These are phyloP conservation scores for Hydractinia symbiolongicarpus DNA, from an alignment of 30 jellyfish, hydroid and myxozoan genomes.

Conservation along the genomic window DNA sequence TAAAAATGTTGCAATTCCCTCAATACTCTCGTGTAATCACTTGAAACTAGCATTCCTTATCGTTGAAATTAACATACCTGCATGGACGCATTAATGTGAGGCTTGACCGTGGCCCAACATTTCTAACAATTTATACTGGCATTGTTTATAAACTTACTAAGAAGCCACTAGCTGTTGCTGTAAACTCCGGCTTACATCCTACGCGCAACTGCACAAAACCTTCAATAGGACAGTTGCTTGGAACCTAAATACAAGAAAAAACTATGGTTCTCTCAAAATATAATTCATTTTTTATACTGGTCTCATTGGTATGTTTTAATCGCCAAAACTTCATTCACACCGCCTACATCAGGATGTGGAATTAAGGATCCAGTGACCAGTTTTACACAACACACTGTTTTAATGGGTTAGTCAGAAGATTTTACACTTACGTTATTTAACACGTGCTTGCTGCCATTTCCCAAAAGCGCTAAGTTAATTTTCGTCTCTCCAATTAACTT, in stretches of 20 bases:
- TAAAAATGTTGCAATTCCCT: too few relatives aligned
- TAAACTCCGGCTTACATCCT: conserved; percentile 81
- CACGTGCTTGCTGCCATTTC: conserved; percentile 52
- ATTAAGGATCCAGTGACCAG: too few relatives aligned
- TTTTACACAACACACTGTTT: too few relatives aligned
- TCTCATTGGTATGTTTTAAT: not conserved
- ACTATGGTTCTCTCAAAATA: not conserved
- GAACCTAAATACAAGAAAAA: conserved; percentile 56
- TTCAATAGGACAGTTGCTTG: conserved; percentile 95
- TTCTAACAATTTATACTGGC: too few relatives aligned
- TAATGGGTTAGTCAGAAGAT: too few relatives aligned
- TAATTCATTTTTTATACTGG: not conserved
- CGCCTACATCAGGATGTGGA: not conserved
- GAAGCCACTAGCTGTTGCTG: conserved; percentile 92
- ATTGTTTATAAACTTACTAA: conserved; percentile 44
- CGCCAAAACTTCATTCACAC: not conserved
- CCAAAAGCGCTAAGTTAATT: conserved; percentile 38
- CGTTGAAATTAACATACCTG: too few relatives aligned
- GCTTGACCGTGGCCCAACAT: too few relatives aligned
- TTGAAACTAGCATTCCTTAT: too few relatives aligned
- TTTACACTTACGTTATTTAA: not conserved
- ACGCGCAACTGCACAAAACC: conserved; percentile 69
- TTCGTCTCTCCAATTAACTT: conserved; percentile 70
- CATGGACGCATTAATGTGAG: too few relatives aligned
- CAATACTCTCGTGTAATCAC: too few relatives aligned